Evolutionary conservation across 2,797 vertebrate genomes (phyloP), one percentile per base, ranked within the genome.

Genomic region (Caiman crocodilus): DNA sequence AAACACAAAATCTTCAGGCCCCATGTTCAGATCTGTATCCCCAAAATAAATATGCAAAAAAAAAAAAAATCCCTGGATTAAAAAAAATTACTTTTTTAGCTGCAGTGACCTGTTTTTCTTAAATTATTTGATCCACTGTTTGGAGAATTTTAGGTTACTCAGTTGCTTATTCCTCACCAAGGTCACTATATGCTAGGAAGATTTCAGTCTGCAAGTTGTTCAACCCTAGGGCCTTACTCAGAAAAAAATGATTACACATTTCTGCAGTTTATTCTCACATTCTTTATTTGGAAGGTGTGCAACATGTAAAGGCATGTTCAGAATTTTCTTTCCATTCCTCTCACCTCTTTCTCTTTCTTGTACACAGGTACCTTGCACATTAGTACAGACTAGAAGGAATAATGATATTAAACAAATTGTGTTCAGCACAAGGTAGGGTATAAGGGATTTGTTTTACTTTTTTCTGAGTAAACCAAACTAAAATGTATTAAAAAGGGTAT

Each of bases 401-500:
- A 21, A 25, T 64, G 63, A 1, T 7, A 60, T 80, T 92, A 85
- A 86, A 76, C 1, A 14, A 65, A 79, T 16, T 77, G 11, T 73
- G 73, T 88, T 23, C 79, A 78, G 88, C 56, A 82, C 12, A 78
- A 17, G 67, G 32, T 15, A n/a, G 28, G 17, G 42, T 9, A 2
- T 59, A 76, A 84, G 63, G 4, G 21, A 59, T 95, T 80, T 85
- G 56, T 81, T 93, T 63, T 80, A 17, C 35, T 82, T 61, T 69
- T 90, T 32, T 63, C 71, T 71, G 26, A 74, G 63, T 90, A 56
- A 76, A 63, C 25, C 14, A 58, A 87, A 67, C 84, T 85, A 75
- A 82, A 90, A 94, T 92, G 57, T 84, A 87, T 85, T 60, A 92
- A 87, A 67, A 15, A 57, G 32, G 82, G 92, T 92, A 92, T 93